Evolutionary conservation across 2,113 vertebrate species (phyloP).

Genomic region (Microtus ochrogaster): DNA sequence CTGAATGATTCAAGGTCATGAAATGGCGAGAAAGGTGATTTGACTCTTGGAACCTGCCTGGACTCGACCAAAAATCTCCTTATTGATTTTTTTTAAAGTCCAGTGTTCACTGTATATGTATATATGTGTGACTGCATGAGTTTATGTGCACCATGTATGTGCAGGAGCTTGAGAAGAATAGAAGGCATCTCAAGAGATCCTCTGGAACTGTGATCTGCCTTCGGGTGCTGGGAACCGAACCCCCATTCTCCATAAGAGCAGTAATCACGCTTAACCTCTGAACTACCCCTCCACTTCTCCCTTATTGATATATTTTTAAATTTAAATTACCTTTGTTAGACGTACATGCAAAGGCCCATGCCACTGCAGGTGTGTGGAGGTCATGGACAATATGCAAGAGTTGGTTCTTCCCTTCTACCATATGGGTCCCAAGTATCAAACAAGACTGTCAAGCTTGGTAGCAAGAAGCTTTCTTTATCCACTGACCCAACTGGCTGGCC

Average conservation of each 20-base stretch:
- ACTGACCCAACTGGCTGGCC: neutral
- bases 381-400: neutral
- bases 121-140: neutral
- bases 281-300: neutral
- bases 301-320: neutral
- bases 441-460: neutral
- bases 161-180: neutral
- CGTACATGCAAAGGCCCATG: too few species aligned
- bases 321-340: neutral
- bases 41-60: neutral
- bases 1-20: neutral
- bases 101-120: neutral
- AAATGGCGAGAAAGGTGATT: neutral
- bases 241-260: neutral
- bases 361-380: neutral
- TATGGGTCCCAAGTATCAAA: neutral
- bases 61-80: neutral
- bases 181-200: neutral
- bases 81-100: neutral
- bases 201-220: neutral
- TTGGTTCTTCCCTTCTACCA: neutral
- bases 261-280: neutral
- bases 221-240: neutral
- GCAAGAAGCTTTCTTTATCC: neutral
- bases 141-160: neutral